Evolutionary conservation across 2,888 invertebrate genomes (phyloP).

Genomic region (Amiota communis): DNA sequence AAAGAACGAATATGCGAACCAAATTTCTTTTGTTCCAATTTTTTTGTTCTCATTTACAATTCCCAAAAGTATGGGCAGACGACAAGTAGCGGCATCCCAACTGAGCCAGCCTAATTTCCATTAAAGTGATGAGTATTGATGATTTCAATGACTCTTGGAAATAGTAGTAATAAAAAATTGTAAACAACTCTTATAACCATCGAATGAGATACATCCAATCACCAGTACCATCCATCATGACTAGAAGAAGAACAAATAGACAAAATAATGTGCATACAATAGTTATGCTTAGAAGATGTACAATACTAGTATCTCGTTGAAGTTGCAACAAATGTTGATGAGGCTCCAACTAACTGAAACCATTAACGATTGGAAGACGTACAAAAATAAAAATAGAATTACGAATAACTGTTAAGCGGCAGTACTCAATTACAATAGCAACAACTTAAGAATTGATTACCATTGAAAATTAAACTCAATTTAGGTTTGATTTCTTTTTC

Average conservation of each 20-base stretch:
- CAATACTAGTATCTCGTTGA: constrained; percentile 12
- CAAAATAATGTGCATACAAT: no score
- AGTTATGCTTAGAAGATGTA: no score
- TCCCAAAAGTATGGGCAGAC: no score
- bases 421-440: constrained; percentile 54
- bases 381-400: not conserved
- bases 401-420: constrained; percentile 18
- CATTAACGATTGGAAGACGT: not conserved
- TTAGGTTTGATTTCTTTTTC: constrained; percentile 35
- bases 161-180: constrained; percentile 11
- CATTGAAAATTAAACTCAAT: constrained; percentile 64
- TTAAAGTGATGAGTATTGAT: constrained; percentile 62
- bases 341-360: not conserved
- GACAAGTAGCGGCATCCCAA: no score
- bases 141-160: constrained; percentile 47
- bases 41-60: no score
- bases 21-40: no score
- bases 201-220: constrained; percentile 2
- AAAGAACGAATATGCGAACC: no score
- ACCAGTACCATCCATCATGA: no score
- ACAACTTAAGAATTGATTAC: constrained; percentile 55
- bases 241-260: no score
- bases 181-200: not conserved
- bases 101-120: constrained; percentile 34
- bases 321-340: constrained; percentile 19